phyloP scores from a whole-genome alignment of 2,113 vertebrate genomes.

The Uria aalge region DNA sequence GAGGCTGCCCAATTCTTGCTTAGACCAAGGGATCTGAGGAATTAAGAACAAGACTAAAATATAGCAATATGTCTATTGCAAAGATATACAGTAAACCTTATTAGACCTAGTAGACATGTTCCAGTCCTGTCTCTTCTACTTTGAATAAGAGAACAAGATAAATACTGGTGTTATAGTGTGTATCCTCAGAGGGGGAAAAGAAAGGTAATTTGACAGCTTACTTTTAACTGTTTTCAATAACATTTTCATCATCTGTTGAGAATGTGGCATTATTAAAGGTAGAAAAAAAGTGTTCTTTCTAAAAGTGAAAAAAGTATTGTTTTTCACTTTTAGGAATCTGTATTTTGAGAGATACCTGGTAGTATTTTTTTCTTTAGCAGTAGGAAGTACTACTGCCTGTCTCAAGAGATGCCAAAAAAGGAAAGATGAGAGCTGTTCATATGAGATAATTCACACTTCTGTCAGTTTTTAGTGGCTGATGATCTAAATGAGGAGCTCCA shows the following conservation, averaged over 20 bases:
- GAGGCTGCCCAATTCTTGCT: background rate
- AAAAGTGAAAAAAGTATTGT: too few species aligned
- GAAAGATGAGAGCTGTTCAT: background rate
- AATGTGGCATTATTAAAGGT: background rate
- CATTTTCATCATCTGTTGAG: background rate
- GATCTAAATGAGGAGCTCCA: background rate
- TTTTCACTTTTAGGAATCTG: background rate
- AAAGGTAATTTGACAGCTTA: background rate
- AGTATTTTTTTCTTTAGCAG: background rate
- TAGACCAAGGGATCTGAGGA: too few species aligned
- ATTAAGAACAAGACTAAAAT: background rate
- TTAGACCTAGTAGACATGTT: background rate
- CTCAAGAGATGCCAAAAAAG: background rate
- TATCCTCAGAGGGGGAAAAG: background rate
- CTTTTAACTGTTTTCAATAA: background rate
- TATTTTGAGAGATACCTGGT: background rate
- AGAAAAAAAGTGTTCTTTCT: background rate
- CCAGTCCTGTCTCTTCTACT: background rate
- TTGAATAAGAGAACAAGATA: background rate
- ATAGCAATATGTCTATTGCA: accelerated
- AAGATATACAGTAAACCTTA: background rate
- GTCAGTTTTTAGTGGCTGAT: background rate
- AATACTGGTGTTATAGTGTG: accelerated
- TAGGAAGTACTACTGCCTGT: background rate
- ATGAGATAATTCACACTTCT: background rate